These are phyloP conservation scores for Tachystola acroxantha DNA, from an alignment of 2,888 invertebrate genomes.

Conservation along the genomic window DNA sequence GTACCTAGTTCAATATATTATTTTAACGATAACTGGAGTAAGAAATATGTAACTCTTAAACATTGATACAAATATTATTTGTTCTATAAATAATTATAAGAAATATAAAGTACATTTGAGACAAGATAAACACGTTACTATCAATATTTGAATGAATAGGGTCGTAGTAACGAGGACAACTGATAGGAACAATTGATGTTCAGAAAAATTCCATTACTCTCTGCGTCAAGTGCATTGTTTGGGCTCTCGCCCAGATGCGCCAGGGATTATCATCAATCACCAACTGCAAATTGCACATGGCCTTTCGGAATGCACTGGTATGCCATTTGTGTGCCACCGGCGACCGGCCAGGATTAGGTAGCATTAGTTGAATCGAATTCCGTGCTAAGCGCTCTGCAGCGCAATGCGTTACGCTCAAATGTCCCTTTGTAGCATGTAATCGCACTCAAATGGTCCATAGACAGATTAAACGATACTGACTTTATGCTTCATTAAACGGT, in stretches of 20 bases:
- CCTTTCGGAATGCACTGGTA: conserved; percentile 58
- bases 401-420: conserved; percentile 54
- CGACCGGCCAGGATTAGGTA: conserved; percentile 60
- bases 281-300: conserved; percentile 64
- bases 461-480: conserved; percentile 5
- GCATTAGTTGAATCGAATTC: conserved; percentile 75
- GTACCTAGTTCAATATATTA: too few species aligned
- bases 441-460: conserved; percentile 32
- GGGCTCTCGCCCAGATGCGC: conserved; percentile 43
- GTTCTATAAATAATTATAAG: too few species aligned
- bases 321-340: conserved; percentile 54
- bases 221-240: conserved; percentile 42
- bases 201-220: conserved; percentile 32
- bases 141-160: conserved; percentile 3
- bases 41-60: too few species aligned
- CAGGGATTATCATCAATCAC: conserved; percentile 72
- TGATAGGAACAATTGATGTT: conserved; percentile 16
- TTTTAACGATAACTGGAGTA: too few species aligned
- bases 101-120: too few species aligned
- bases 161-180: conserved; percentile 13
- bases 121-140: conserved; percentile 4
- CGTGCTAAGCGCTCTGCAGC: conserved; percentile 66
- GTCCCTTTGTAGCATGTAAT: conserved; percentile 32
- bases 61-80: too few species aligned
- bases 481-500: too few species aligned